Evolutionary conservation across 2,888 invertebrate species (phyloP).

Genomic region (Thymelicus acteon): DNA sequence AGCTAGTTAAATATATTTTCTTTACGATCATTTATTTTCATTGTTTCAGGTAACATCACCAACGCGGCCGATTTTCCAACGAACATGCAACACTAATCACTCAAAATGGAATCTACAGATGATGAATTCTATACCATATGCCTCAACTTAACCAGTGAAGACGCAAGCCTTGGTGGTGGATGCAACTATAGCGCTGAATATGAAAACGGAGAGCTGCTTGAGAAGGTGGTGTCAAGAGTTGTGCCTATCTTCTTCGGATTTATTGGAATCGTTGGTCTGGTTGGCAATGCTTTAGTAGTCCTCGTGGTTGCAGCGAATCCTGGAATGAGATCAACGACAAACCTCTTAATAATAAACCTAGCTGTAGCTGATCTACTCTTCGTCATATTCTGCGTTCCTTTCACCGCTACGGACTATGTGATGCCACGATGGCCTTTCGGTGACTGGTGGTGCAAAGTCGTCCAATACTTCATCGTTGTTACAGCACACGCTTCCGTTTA

Average conservation of each 20-base stretch:
- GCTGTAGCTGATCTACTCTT: conserved; percentile 96
- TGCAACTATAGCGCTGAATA: conserved; percentile 73
- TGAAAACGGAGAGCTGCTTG: conserved; percentile 82
- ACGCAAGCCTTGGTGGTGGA: conserved; percentile 60
- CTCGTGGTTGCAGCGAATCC: conserved; percentile 94
- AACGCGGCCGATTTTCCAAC: background rate
- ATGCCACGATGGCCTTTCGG: conserved; percentile 96
- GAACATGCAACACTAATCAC: conserved; percentile 39
- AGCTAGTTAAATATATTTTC: too few relatives aligned
- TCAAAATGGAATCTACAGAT: conserved; percentile 72
- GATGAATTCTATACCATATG: conserved; percentile 77
- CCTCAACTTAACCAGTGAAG: conserved; percentile 70
- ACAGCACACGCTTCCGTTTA: conserved; percentile 97
- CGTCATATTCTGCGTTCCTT: conserved; percentile 97
- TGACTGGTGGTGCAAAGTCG: conserved; percentile 94
- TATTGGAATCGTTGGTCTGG: conserved; percentile 93
- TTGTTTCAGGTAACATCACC: conserved; percentile 62
- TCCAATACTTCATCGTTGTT: conserved; percentile 96
- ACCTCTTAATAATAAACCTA: conserved; percentile 94
- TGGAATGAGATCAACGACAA: conserved; percentile 97
- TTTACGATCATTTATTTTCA: conserved; percentile 29
- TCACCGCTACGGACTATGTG: conserved; percentile 96
- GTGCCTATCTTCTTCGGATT: conserved; percentile 94
- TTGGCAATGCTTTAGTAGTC: conserved; percentile 95
- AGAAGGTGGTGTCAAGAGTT: conserved; percentile 88